phyloP scores from a whole-genome alignment of 2,113 vertebrate genomes.

The Aegypius monachus region DNA sequence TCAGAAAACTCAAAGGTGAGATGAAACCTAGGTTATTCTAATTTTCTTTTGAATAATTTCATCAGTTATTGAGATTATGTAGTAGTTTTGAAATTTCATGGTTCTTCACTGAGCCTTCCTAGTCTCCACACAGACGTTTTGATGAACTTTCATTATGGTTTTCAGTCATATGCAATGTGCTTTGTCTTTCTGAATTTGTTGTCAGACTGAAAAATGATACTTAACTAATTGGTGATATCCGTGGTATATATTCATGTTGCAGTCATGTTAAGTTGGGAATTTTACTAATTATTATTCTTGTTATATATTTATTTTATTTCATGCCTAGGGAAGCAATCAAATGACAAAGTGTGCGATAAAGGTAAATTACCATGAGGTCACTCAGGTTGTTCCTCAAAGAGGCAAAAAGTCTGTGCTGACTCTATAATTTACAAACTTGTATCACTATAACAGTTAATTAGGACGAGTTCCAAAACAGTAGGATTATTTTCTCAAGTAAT shows the following conservation, averaged over 20 bases:
- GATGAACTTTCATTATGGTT: neutral
- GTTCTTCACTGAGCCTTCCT: neutral
- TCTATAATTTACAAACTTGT: neutral
- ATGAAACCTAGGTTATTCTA: neutral
- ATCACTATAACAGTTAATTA: neutral
- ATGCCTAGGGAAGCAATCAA: neutral
- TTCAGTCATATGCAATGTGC: neutral
- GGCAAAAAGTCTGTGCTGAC: neutral
- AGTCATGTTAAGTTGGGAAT: neutral
- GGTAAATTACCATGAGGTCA: neutral
- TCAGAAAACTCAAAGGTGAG: neutral
- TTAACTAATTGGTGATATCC: neutral
- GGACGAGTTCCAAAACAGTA: neutral
- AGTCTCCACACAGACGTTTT: neutral
- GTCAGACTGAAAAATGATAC: neutral
- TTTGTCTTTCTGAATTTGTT: neutral
- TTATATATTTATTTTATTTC: neutral
- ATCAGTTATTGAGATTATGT: neutral
- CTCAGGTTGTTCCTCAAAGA: neutral
- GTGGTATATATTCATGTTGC: neutral
- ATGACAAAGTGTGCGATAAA: neutral
- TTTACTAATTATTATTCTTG: neutral
- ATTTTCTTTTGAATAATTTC: neutral
- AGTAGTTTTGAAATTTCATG: neutral
- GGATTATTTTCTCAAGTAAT: neutral